Evolutionary conservation across 2,888 invertebrate genomes (phyloP).

Genomic region (Chrysodeixis includens): DNA sequence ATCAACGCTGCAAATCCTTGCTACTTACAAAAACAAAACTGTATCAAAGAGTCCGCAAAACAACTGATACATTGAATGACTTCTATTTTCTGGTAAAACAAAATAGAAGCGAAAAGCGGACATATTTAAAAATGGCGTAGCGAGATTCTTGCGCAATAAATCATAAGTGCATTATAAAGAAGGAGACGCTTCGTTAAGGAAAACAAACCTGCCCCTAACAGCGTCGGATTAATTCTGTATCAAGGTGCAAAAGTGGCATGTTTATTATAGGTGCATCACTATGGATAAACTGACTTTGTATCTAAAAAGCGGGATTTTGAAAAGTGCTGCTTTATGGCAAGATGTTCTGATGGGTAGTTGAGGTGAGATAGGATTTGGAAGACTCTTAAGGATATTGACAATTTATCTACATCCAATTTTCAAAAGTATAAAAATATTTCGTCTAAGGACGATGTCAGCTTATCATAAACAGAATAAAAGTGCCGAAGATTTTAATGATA

Average conservation of each 20-base stretch:
- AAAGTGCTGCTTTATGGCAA: neutral
- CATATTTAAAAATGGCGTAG: constrained; percentile 68
- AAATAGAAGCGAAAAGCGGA: constrained; percentile 46
- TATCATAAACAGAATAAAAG: too few relatives aligned
- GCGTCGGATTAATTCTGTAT: constrained; percentile 51
- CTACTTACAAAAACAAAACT: constrained; percentile 12
- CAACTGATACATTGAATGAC: constrained; percentile 7
- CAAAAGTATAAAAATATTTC: too few relatives aligned
- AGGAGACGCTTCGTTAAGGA: constrained; percentile 77
- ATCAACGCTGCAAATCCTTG: neutral
- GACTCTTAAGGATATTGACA: too few relatives aligned
- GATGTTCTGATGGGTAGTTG: too few relatives aligned
- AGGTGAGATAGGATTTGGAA: too few relatives aligned
- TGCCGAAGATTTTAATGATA: too few relatives aligned
- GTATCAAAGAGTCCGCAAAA: constrained; percentile 7
- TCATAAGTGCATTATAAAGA: constrained; percentile 81
- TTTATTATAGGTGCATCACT: constrained; percentile 34
- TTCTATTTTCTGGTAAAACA: constrained; percentile 44
- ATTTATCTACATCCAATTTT: too few relatives aligned
- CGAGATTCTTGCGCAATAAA: constrained; percentile 76
- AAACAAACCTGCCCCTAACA: constrained; percentile 72
- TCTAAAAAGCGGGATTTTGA: neutral
- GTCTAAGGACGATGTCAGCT: too few relatives aligned
- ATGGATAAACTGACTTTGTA: constrained; percentile 18
- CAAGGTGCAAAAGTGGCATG: constrained; percentile 44